A percentile compares a stretch with the other conserved stretches of the same genome.
Conservation (phyloP, 2,888 invertebrate species). For the Nephrotoma flavescens region DNA sequence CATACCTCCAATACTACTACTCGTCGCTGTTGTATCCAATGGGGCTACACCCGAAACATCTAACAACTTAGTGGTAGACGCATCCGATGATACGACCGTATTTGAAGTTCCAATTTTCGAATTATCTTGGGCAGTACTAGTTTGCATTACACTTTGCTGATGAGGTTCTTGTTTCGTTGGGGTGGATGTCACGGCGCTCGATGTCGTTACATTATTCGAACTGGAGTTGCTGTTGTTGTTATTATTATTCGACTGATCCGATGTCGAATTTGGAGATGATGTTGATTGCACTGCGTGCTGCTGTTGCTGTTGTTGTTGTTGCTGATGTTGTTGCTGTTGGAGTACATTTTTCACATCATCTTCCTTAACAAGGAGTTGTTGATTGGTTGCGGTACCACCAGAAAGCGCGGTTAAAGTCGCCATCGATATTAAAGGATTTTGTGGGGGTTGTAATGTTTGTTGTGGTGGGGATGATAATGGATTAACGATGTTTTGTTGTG, state of each 20-base stretch:
- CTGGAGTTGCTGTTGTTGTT: not conserved
- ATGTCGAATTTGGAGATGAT: not conserved
- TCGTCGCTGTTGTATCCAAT: not conserved
- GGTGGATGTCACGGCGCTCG: not conserved
- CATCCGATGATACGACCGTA: not conserved
- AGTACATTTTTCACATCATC: not conserved
- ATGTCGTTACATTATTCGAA: not conserved
- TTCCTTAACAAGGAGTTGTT: not conserved
- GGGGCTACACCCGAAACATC: not conserved
- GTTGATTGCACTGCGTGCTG: not conserved
- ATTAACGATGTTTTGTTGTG: constrained; percentile 21
- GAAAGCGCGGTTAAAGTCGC: constrained; percentile 23
- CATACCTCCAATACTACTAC: not conserved
- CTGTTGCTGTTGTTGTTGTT: not conserved
- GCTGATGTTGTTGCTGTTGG: not conserved
- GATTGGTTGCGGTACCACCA: not conserved
- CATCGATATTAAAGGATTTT: constrained; percentile 32
- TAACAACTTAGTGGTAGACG: not conserved
- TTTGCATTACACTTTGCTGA: not conserved
- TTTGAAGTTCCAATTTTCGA: not conserved
- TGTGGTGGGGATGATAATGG: constrained; percentile 16
- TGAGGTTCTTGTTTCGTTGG: not conserved
- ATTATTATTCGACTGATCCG: not conserved
- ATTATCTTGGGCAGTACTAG: not conserved
- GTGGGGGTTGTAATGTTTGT: constrained; percentile 24